Conservation (phyloP, 2,113 vertebrate genomes). For the Gracilinanus agilis region DNA sequence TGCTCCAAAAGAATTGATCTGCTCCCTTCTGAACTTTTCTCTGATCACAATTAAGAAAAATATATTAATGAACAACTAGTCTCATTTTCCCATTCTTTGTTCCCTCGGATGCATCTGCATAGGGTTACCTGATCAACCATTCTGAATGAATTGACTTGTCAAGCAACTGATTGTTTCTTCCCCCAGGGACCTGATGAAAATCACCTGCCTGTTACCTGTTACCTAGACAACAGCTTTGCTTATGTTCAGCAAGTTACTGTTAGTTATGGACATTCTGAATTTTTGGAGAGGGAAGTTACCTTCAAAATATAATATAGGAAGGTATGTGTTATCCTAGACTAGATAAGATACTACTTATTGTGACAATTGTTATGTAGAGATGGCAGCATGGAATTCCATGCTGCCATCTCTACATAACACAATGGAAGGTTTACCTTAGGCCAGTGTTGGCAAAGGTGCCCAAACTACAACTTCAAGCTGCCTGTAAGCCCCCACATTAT, state of each 20-base stretch:
- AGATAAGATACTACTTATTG: not conserved
- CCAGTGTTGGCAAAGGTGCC: too few relatives aligned
- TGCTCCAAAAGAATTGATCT: not conserved
- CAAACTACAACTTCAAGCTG: too few relatives aligned
- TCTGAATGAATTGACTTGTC: not conserved
- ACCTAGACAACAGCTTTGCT: conserved; percentile 28
- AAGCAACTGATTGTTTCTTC: conserved; percentile 12
- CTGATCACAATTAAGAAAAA: not conserved
- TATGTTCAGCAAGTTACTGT: conserved; percentile 40
- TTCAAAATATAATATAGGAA: not conserved
- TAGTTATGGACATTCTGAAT: conserved; percentile 16
- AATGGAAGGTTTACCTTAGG: not conserved
- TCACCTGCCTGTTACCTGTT: conserved; percentile 31
- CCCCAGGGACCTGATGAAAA: not conserved
- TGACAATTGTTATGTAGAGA: too few relatives aligned
- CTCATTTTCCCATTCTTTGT: not conserved
- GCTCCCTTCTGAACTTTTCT: not conserved
- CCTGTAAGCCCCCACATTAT: too few relatives aligned
- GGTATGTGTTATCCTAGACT: not conserved
- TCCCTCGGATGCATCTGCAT: not conserved
- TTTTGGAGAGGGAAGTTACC: not conserved
- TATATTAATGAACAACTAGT: not conserved
- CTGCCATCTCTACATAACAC: too few relatives aligned
- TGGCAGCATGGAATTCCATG: too few relatives aligned
- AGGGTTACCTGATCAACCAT: not conserved